Conservation (phyloP, 2,888 invertebrate genomes). For the Pherbina coryleti region DNA sequence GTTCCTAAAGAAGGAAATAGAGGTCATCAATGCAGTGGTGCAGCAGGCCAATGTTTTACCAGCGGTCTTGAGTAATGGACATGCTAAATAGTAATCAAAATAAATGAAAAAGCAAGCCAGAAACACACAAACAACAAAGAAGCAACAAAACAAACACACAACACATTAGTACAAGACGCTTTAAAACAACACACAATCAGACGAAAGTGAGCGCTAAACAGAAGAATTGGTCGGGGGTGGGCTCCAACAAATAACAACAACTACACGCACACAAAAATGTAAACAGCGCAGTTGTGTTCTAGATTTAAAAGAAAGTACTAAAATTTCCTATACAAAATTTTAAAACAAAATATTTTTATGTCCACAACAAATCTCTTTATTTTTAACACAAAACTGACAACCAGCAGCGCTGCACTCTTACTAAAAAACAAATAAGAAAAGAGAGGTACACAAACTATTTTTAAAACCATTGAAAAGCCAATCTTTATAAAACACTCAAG, state of each 20-base stretch:
- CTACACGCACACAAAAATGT: not conserved
- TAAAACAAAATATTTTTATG: too few relatives aligned
- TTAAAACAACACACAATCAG: not conserved
- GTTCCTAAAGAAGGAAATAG: constrained; percentile 68
- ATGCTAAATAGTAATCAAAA: constrained; percentile 65
- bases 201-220: not conserved
- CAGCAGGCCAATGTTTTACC: constrained; percentile 69
- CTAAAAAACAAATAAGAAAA: not conserved
- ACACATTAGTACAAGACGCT: not conserved
- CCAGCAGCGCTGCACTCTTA: not conserved
- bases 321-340: too few relatives aligned
- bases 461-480: too few relatives aligned
- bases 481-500: too few relatives aligned
- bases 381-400: too few relatives aligned
- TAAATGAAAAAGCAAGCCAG: constrained; percentile 20
- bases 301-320: too few relatives aligned
- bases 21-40: constrained; percentile 68
- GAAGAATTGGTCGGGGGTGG: too few relatives aligned
- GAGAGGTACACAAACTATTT: not conserved
- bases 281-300: not conserved
- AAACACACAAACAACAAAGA: constrained; percentile 24
- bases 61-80: constrained; percentile 69
- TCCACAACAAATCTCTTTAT: too few relatives aligned
- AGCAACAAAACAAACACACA: constrained; percentile 26
- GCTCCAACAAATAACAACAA: not conserved